These are phyloP conservation scores for Diceros bicornis DNA, from an alignment of 2,797 vertebrate genomes.

Conservation along the genomic window DNA sequence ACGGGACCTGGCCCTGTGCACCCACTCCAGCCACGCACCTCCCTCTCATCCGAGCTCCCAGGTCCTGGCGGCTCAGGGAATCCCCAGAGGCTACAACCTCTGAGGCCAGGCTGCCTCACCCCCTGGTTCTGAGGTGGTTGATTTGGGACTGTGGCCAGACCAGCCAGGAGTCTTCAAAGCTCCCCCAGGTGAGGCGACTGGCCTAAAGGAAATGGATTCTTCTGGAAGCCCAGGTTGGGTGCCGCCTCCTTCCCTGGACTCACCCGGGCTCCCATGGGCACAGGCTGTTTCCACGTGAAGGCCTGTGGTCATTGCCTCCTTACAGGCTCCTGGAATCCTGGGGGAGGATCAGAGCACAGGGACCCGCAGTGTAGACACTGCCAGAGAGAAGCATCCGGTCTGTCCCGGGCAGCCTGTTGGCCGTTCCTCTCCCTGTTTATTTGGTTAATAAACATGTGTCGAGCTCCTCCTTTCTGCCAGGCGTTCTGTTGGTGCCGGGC, in stretches of 20 bases:
- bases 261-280: accelerated
- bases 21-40: neutral
- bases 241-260: neutral
- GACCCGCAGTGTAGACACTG: neutral
- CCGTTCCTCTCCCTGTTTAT: neutral
- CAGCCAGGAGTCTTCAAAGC: neutral
- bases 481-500: accelerated
- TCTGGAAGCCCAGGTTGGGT: neutral
- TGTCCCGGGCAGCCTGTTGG: neutral
- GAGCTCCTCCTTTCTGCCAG: neutral
- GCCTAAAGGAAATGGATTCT: neutral
- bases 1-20: neutral
- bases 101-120: accelerated
- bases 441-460: neutral
- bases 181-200: too few relatives aligned
- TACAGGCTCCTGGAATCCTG: neutral
- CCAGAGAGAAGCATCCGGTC: neutral
- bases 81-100: too few relatives aligned
- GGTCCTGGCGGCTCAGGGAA: neutral
- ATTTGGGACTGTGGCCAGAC: neutral
- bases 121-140: neutral
- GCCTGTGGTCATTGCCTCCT: neutral
- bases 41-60: neutral
- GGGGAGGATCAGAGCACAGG: neutral
- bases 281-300: accelerated